Base-by-base conservation (phyloP, 2,888 invertebrate species). In the Stenodera caucasica region DNA sequence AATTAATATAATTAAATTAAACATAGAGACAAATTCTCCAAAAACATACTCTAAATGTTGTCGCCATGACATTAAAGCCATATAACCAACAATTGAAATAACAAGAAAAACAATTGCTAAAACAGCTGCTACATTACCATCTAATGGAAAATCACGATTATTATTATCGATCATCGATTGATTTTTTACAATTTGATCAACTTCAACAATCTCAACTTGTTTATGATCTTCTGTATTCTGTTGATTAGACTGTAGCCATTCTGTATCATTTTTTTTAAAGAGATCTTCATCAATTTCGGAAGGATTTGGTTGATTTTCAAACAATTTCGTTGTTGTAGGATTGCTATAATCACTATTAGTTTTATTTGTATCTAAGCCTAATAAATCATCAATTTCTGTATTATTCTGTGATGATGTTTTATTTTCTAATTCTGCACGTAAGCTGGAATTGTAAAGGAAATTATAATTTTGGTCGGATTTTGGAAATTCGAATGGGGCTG, bases 21-120 rank as follows among this genome's bases (percentile, higher is more conserved):
- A 57, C n/a, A 53, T 30, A 40, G 2, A 6, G 9, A 6, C 4
- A 15, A 35, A 35, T 54, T 61, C 70, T n/a, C n/a, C n/a, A n/a
- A n/a, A n/a, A n/a, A n/a, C 80, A 81, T 74, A 83, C 83, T 82
- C 81, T 45, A 81, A 69, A 64, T 79, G 78, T 68, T 80, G 75
- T 60, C 81, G 79, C 81, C 82, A 82, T 4, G 77, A 61, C 26
- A 82, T 68, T 53, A 82, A 74, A 33, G 77, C 77, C 51, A 78
- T 65, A 63, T 83, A 83, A 14, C 74, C 78, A n/a, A 78, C 37
- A 2, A 80, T 66, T 9, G 80, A 77, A 7, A 78, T 64, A 4
- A 76, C 61, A 5, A 80, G 75, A 60, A 82, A 79, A 23, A 70
- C 68, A 4, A 67, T 69, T 5, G 72, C 72, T 14, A 73, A 58